Conservation (phyloP, 2,113 vertebrate genomes). For the Mellivora capensis region DNA sequence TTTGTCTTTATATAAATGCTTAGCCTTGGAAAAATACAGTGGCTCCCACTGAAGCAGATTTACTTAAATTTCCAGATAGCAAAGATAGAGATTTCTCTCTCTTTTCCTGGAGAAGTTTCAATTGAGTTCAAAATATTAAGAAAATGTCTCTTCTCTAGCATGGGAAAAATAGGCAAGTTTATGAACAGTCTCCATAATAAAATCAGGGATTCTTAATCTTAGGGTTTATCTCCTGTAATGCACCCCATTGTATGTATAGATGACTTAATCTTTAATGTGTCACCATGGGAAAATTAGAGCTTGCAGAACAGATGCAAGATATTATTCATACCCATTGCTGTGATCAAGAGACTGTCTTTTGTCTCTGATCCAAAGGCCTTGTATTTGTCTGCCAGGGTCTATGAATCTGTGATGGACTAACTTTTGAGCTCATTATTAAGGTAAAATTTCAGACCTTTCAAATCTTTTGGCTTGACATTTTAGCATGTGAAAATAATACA, state of each 20-base stretch:
- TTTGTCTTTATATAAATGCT: neutral
- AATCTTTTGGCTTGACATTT: neutral
- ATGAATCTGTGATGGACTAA: neutral
- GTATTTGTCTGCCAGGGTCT: neutral
- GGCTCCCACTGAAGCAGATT: neutral
- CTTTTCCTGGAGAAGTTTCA: neutral
- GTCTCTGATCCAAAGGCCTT: neutral
- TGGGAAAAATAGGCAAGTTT: neutral
- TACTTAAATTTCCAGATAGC: neutral
- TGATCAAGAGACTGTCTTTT: neutral
- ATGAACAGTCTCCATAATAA: neutral
- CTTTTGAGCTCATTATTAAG: neutral
- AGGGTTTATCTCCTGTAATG: neutral
- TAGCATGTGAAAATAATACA: neutral
- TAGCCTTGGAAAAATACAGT: neutral
- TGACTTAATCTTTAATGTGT: neutral
- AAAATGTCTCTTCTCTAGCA: neutral
- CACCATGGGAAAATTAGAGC: neutral
- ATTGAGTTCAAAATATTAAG: neutral
- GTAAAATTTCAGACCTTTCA: neutral
- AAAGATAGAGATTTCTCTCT: neutral
- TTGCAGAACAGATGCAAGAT: neutral
- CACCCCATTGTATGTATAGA: neutral
- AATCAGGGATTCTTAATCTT: neutral
- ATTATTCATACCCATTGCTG: neutral